These are phyloP conservation scores for Triplophysa yarkandensis DNA, from an alignment of 2,797 vertebrate species.

Conservation along the genomic window DNA sequence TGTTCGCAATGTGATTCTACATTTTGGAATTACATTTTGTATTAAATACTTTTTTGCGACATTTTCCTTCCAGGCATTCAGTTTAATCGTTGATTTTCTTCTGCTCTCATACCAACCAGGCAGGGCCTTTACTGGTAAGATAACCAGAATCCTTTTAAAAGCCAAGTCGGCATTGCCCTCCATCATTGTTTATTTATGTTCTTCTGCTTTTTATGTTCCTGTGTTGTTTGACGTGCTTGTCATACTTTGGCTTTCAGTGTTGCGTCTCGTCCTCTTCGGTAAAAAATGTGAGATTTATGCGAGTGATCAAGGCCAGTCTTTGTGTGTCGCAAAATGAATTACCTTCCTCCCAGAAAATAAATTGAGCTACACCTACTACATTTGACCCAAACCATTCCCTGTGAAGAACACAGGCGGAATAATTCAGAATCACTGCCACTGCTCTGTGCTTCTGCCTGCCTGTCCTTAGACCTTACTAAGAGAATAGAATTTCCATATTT, in stretches of 20 bases:
- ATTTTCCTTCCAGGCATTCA: conserved; percentile 3
- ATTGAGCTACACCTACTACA: conserved; percentile 5
- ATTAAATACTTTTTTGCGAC: too few species aligned
- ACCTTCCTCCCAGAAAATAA: conserved; percentile 24
- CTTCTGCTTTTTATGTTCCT: not conserved
- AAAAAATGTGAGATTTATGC: conserved; percentile 13
- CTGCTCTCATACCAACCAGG: not conserved
- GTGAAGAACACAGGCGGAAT: not conserved
- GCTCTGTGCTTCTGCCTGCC: not conserved
- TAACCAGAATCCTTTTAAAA: not conserved
- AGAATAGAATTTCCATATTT: conserved; percentile 22
- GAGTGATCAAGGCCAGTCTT: conserved; percentile 18
- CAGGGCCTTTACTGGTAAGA: conserved; percentile 26
- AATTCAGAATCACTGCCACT: conserved; percentile 1
- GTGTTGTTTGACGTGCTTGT: not conserved
- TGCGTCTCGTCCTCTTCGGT: not conserved
- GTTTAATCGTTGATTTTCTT: too few species aligned
- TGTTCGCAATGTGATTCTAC: too few species aligned
- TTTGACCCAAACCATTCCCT: conserved; percentile 23
- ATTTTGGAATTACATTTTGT: too few species aligned
- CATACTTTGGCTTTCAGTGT: conserved; percentile 8
- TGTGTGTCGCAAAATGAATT: conserved; percentile 17
- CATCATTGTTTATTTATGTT: conserved; percentile 29
- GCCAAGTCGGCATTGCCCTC: conserved; percentile 23
- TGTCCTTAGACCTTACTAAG: conserved; percentile 28